Evolutionary conservation across 2,113 vertebrate species (phyloP), one percentile per base, ranked within the genome.

Genomic region (Bolborhynchus lineola): DNA sequence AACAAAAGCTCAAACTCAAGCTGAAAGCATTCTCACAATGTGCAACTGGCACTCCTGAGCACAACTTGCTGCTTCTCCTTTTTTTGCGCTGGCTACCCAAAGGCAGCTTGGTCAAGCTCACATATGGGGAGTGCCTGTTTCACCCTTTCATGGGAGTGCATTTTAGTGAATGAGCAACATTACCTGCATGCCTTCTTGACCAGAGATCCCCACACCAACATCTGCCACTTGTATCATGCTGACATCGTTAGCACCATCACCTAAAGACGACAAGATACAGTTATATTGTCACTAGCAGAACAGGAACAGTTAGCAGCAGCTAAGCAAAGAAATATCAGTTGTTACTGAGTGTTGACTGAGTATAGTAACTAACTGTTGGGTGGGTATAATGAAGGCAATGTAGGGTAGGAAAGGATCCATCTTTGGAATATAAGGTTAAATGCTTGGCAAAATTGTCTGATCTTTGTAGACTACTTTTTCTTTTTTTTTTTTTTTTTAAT

Each of bases 191-290:
- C 99, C 99, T 93, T 99, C 99, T 97, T 99, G 99, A 94, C 99
- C 99, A 3, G 99, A 99, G 95, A 99, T 99, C 39, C 99, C 99
- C 90, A 99, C 99, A 3, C 99, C 99, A 65, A 99, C 99, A 62
- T 99, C 99, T 18, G 99, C 99, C 33, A 99, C 99, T 97, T 99
- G 99, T 97, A 99, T 99, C 99, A 99, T 99, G 97, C 99, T 99
- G 97, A 99, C 99, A 53, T 99, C 99, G 80, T 99, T 99, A 93
- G 99, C 99, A 81, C 99, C 99, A 11, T 99, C 99, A 95, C 99
- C 99, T 99, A 91, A 82, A 93, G 97, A 97, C 39, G 88, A 94
- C 29, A 80, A 74, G 77, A 95, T 16, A 90, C 9, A 49, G 37
- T 50, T 90, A 67, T 90, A 13, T 42, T 91, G 37, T 69, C 47